Evolutionary conservation across 2,888 invertebrate genomes (phyloP).

Genomic region (Epistrophe eligans): DNA sequence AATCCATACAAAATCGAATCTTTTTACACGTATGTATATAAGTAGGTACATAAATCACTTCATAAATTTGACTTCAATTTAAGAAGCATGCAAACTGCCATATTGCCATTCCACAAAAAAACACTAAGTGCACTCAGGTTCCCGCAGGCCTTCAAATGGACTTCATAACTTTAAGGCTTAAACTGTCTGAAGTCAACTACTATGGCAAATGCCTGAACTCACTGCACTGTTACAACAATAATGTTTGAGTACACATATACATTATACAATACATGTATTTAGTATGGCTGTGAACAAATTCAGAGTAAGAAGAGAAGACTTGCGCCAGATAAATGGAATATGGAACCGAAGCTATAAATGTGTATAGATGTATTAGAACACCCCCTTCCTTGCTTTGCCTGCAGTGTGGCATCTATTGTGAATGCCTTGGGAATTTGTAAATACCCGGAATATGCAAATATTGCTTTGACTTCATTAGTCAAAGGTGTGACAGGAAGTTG

Average conservation of each 20-base stretch:
- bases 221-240: slow-evolving; percentile 5
- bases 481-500: slow-evolving; percentile 75
- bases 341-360: slow-evolving; percentile 30
- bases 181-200: slow-evolving; percentile 47
- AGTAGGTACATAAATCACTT: neutral
- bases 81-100: slow-evolving; percentile 1
- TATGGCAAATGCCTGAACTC: slow-evolving; percentile 19
- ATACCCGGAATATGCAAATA: slow-evolving; percentile 71
- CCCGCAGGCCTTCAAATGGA: slow-evolving; percentile 26
- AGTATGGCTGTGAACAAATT: neutral
- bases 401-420: slow-evolving; percentile 47
- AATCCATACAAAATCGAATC: neutral
- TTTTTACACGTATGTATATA: neutral
- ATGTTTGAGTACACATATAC: neutral
- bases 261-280: too few relatives aligned
- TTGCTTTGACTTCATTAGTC: slow-evolving; percentile 75
- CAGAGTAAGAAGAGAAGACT: slow-evolving; percentile 24
- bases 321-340: slow-evolving; percentile 36
- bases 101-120: neutral
- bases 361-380: slow-evolving; percentile 27
- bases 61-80: slow-evolving; percentile 24
- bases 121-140: slow-evolving; percentile 8
- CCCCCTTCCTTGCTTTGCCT: neutral
- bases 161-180: slow-evolving; percentile 44
- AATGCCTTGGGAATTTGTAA: slow-evolving; percentile 65